Evolutionary conservation across 2,797 vertebrate genomes (phyloP).

Genomic region (Miopithecus talapoin): DNA sequence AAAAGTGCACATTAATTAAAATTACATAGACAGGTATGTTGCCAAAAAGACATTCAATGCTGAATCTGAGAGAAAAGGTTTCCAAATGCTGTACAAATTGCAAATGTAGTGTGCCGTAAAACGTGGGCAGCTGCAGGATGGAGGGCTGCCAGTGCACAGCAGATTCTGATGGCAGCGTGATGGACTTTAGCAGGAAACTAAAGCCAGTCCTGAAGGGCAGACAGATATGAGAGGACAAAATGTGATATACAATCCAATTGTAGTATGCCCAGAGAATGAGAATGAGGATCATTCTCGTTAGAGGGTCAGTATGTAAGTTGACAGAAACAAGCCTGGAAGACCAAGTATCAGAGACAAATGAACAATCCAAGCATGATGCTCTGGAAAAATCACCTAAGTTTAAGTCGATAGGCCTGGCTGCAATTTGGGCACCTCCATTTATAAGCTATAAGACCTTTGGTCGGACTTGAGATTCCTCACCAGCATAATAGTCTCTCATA

Average conservation of each 20-base stretch:
- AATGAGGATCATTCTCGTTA: background rate
- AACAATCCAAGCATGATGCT: background rate
- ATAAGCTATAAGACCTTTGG: background rate
- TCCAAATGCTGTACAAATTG: background rate
- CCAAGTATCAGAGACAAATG: background rate
- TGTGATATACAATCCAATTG: background rate
- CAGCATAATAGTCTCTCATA: background rate
- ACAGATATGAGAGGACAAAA: background rate
- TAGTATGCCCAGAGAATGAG: background rate
- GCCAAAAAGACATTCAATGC: background rate
- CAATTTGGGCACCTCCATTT: background rate
- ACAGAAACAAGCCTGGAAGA: background rate
- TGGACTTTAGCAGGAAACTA: background rate
- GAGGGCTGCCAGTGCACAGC: background rate
- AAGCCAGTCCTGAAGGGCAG: background rate
- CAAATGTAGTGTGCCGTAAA: background rate
- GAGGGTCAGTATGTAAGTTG: background rate
- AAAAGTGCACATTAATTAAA: slow-evolving; percentile 3
- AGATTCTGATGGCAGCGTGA: background rate
- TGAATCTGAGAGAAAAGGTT: background rate
- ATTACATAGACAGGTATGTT: background rate
- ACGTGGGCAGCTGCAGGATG: background rate
- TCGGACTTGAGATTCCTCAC: background rate
- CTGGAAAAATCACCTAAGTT: background rate
- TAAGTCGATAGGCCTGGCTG: background rate